Conservation (phyloP, 2,888 invertebrate species). For the Folsomia manolachei region DNA sequence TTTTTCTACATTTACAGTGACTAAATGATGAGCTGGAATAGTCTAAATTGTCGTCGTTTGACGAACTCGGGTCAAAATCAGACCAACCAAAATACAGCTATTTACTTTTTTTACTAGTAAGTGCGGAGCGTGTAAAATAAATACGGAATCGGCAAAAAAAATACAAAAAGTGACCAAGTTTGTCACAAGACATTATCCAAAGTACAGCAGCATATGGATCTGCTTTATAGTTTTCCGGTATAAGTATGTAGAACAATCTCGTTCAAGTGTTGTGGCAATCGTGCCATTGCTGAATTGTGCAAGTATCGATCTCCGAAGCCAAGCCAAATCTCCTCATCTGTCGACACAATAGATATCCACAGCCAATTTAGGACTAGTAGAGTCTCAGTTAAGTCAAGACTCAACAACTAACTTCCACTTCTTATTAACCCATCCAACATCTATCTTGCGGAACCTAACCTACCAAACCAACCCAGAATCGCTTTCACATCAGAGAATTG, state of each 20-base stretch:
- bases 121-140: too few relatives aligned
- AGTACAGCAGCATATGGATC: too few relatives aligned
- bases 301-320: conserved; percentile 32
- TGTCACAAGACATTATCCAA: too few relatives aligned
- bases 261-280: neutral
- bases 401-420: neutral
- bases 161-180: neutral
- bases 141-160: neutral
- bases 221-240: too few relatives aligned
- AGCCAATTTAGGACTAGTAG: conserved; percentile 27
- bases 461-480: neutral
- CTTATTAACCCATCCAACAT: neutral
- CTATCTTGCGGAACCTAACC: neutral
- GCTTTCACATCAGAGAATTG: neutral
- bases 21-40: neutral
- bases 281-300: conserved; percentile 37
- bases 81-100: neutral
- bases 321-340: conserved; percentile 9
- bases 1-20: neutral
- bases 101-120: too few relatives aligned
- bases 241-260: neutral
- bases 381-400: neutral
- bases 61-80: neutral
- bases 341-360: conserved; percentile 36
- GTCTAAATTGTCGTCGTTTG: neutral